These are phyloP conservation scores for Drosophila subquinaria DNA, from an alignment of 2,888 invertebrate genomes.

Conservation along the genomic window DNA sequence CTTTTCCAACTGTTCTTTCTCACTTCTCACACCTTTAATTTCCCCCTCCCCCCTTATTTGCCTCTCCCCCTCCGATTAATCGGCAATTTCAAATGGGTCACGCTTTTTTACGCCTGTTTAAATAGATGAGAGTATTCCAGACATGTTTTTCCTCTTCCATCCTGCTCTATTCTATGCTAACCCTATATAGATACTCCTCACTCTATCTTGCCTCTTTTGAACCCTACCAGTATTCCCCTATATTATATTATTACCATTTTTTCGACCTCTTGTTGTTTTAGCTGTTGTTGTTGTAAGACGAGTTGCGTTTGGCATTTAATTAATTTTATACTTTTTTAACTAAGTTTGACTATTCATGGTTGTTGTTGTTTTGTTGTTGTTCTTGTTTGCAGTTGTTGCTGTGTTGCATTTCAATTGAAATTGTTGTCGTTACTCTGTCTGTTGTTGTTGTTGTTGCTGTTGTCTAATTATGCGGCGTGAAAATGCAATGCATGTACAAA, in stretches of 20 bases:
- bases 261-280: conserved; percentile 16
- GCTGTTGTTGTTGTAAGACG: conserved; percentile 27
- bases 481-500: conserved; percentile 82
- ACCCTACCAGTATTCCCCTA: conserved; percentile 24
- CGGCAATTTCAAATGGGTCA: conserved; percentile 77
- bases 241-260: conserved; percentile 43
- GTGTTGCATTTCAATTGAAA: conserved; percentile 51
- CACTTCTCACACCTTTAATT: background rate
- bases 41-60: no score
- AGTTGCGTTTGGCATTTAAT: conserved; percentile 73
- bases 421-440: background rate
- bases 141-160: conserved; percentile 33
- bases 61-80: conserved; percentile 40
- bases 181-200: conserved; percentile 4
- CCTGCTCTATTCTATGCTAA: background rate
- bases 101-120: conserved; percentile 33
- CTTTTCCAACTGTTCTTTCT: conserved; percentile 17
- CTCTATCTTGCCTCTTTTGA: background rate
- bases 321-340: conserved; percentile 55
- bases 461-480: conserved; percentile 82
- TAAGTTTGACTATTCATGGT: conserved; percentile 5
- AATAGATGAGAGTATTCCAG: conserved; percentile 54
- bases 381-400: conserved; percentile 39
- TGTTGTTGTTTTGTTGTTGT: conserved; percentile 8
- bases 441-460: conserved; percentile 24